Base-by-base conservation (phyloP, 1,140 invertebrate genomes). In the Drosophila gunungcola region DNA sequence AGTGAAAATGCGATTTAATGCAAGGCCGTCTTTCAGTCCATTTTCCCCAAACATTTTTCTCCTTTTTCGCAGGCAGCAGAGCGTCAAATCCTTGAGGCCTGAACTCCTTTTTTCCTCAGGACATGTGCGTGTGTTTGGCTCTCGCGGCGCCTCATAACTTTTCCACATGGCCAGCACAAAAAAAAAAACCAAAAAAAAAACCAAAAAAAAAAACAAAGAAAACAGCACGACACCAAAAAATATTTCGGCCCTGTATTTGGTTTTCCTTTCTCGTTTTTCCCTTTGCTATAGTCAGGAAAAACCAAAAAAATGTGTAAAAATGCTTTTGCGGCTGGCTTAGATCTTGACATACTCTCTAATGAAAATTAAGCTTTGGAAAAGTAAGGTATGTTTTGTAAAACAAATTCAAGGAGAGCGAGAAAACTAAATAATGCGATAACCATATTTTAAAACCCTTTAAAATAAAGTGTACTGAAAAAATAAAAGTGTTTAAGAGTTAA, bases 141-240 rank as follows among this genome's bases (percentile, higher is more conserved):
- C 67, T 62, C 43, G 29, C 46, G 76, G 77, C 73, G 67, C 62
- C 73, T 65, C 62, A 73, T 69, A 77, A 82, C 73, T 80, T 80
- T 82, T 73, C 53, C 78, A 73, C 73, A 77, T 73, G 65, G 65
- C 53, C 74, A 58, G 27, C 65, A 43, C 7, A 39, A 53, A 34
- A 32, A 16, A 54, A 27, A 38, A n/a, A n/a, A n/a, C n/a, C 16
- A 0, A 41, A 4, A 29, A 45, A 21, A 32, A n/a, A 45, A 36
- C n/a, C 16, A 0, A 41, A 4, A 29, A 45, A 21, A 32, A n/a
- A 45, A 36, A 39, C 29, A 21, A 53, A 49, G 53, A 56, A 60
- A 60, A 68, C 64, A 45, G 45, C 52, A 63, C 55, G n/a, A 53
- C 25, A 43, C 48, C 45, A 70, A 27, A 39, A 48, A 11, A 6